These are phyloP conservation scores for Pollenia griseotomentosa DNA, from an alignment of 2,888 invertebrate genomes.

Conservation along the genomic window DNA sequence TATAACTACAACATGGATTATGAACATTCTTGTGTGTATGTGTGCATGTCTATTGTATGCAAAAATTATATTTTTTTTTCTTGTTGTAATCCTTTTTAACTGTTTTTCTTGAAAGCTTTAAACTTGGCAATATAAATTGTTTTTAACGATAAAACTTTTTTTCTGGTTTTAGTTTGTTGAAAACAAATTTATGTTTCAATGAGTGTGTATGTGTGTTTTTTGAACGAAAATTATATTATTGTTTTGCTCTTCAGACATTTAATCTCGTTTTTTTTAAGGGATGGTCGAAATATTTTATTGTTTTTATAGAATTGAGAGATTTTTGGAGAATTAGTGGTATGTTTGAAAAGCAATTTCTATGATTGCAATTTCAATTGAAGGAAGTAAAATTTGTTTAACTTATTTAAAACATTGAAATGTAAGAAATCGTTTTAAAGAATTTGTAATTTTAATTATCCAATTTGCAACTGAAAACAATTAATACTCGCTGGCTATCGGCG, in stretches of 20 bases:
- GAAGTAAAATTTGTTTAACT: too few species aligned
- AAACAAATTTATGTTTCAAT: background rate
- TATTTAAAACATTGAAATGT: too few species aligned
- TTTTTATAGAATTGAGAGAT: background rate
- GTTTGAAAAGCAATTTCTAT: too few species aligned
- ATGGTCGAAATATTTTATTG: background rate
- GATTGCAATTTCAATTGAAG: too few species aligned
- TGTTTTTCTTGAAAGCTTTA: conserved; percentile 8
- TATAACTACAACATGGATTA: background rate
- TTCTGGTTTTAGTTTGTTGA: background rate
- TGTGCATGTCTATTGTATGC: background rate
- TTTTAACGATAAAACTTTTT: conserved; percentile 23
- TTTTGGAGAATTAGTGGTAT: too few species aligned
- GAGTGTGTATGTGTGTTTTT: background rate
- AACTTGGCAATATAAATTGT: conserved; percentile 26
- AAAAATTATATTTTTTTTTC: conserved; percentile 5
- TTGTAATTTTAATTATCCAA: too few species aligned
- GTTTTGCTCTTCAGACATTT: background rate
- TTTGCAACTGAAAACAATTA: too few species aligned
- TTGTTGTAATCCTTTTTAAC: conserved; percentile 26
- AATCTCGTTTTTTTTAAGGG: background rate
- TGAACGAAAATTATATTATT: background rate
- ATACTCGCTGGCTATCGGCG: too few species aligned
- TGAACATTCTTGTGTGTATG: background rate
- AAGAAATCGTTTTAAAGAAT: too few species aligned